phyloP scores from a whole-genome alignment of 2,888 invertebrate species.

The Hesperia comma region DNA sequence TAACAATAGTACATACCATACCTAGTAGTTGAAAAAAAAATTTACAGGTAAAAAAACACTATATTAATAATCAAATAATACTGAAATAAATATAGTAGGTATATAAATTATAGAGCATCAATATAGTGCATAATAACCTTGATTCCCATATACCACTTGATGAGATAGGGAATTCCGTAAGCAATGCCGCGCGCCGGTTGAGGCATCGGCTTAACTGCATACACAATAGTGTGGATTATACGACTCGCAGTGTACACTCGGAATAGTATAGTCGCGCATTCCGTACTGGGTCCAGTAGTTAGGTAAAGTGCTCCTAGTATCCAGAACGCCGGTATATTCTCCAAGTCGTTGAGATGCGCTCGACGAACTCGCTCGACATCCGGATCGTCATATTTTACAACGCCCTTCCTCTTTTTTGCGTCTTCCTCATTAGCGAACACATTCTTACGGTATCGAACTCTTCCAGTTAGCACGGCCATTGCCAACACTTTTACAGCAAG shows the following conservation, averaged over 20 bases:
- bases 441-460: conserved; percentile 54
- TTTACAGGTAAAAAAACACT: too few species aligned
- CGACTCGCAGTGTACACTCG: conserved; percentile 77
- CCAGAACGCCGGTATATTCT: conserved; percentile 87
- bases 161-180: conserved; percentile 56
- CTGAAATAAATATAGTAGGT: conserved; percentile 35
- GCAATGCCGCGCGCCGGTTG: conserved; percentile 77
- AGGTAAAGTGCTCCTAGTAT: conserved; percentile 77
- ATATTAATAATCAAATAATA: not conserved
- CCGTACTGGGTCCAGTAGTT: conserved; percentile 71
- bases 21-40: too few species aligned
- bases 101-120: conserved; percentile 62
- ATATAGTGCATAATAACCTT: conserved; percentile 68
- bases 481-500: conserved; percentile 59
- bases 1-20: too few species aligned
- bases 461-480: conserved; percentile 55
- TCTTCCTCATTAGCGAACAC: conserved; percentile 69
- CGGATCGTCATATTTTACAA: conserved; percentile 63
- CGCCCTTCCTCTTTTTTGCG: conserved; percentile 50
- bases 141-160: conserved; percentile 64
- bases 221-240: conserved; percentile 85
- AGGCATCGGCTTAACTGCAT: conserved; percentile 84
- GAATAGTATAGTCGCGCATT: conserved; percentile 47
- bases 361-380: conserved; percentile 73
- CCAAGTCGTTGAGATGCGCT: conserved; percentile 88